A percentile compares a stretch with the other conserved stretches of the same genome.
Conservation (phyloP, 2,113 vertebrate genomes). For the Macrotus californicus region DNA sequence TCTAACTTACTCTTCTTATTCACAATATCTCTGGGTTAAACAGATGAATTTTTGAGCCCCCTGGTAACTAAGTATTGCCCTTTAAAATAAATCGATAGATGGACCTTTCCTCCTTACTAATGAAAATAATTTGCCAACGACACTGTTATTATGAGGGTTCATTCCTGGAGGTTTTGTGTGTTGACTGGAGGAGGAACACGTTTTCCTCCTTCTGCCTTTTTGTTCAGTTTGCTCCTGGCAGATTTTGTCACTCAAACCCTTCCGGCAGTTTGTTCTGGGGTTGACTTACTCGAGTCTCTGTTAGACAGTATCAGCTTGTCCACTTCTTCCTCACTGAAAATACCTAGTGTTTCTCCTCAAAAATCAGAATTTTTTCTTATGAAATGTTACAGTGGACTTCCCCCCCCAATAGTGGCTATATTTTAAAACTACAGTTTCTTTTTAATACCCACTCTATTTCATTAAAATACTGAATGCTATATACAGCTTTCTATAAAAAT, state of each 20-base stretch:
- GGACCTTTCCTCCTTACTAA: constrained; percentile 62
- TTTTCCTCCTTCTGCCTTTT: constrained; percentile 47
- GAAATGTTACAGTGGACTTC: not conserved
- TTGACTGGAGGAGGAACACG: constrained; percentile 27
- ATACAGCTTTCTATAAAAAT: not conserved
- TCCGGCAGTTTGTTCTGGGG: constrained; percentile 82
- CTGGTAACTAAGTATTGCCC: constrained; percentile 50
- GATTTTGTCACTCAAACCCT: constrained; percentile 86
- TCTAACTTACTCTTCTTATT: constrained; percentile 47
- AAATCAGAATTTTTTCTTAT: not conserved
- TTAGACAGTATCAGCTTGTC: constrained; percentile 78
- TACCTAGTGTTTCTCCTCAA: constrained; percentile 71
- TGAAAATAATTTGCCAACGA: constrained; percentile 71
- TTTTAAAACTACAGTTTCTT: constrained; percentile 7
- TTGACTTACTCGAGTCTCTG: constrained; percentile 76
- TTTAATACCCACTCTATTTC: not conserved
- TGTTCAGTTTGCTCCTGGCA: constrained; percentile 81
- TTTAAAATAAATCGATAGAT: constrained; percentile 62
- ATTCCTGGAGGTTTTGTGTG: constrained; percentile 61
- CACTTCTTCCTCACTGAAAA: constrained; percentile 82
- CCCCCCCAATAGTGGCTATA: not conserved
- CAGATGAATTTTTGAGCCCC: constrained; percentile 57
- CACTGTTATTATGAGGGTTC: constrained; percentile 52
- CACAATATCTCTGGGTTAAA: constrained; percentile 49
- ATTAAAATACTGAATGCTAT: constrained; percentile 21